Base-by-base conservation (phyloP, 2,113 vertebrate species). In the Aphelocoma coerulescens region DNA sequence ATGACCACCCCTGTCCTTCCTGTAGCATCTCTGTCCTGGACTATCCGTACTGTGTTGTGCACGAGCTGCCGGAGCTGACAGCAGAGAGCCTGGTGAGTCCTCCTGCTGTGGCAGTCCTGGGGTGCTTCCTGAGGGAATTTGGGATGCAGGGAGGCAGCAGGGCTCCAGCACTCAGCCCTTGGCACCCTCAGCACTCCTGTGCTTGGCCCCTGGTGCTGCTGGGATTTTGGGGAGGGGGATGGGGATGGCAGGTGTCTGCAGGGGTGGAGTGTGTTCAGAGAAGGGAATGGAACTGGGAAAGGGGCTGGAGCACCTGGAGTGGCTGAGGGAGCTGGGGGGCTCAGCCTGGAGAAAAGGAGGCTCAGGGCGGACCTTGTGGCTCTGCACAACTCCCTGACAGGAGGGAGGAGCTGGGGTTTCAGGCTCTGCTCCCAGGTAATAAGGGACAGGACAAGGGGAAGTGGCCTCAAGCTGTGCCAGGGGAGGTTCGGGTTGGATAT, bases 21-120 rank as follows among this genome's bases (percentile, higher is more conserved):
- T 57, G 44, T 89, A 99, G 99, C 96, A 99, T 99, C 87, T 99
- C 99, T 2, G 99, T 99, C 23, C 97, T 99, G 93, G 99, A 99
- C 93, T 99, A 99, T 62, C 99, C 99, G 0, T 98, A 99, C 94
- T 99, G 99, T 3, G 98, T 99, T 83, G 98, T 99, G 49, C 99
- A 99, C 0, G 99, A 99, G 95, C 98, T 99, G 54, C 99, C 99
- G 0, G 99, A 99, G 96, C 98, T 99, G 95, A 99, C 99, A 0
- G 99, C 99, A 1, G 99, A 99, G 97, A 99, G 99, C 96, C 97
- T 99, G 98, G 99, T 99, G 94, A 98, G 98, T 91, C 3, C 11
- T 49, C 5, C 66, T 76, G 51, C 61, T 39, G 65, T 3, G 26
- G 9, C 24, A 26, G 14, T 9, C 48, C 68, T 51, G 13, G 54